These are phyloP conservation scores for Cantharis lateralis DNA, from an alignment of 2,888 invertebrate species.

Conservation along the genomic window DNA sequence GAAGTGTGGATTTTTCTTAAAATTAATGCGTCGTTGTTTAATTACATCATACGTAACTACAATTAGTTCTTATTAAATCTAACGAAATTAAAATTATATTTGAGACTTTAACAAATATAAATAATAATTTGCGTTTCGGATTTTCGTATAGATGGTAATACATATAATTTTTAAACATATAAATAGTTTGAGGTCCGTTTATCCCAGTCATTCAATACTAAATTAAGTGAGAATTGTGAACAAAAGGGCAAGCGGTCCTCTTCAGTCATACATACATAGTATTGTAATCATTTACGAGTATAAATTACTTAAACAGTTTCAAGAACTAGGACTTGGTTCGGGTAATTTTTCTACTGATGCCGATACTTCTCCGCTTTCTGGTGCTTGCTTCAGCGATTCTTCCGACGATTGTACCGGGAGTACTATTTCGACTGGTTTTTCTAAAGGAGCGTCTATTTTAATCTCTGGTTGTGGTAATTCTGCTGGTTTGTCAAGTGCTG, in stretches of 20 bases:
- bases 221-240: conserved; percentile 48
- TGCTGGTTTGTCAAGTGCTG: conserved; percentile 14
- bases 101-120: neutral
- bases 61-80: neutral
- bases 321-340: conserved; percentile 46
- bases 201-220: conserved; percentile 46
- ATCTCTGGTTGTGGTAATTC: conserved; percentile 21
- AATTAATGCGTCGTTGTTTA: conserved; percentile 21
- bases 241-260: conserved; percentile 53
- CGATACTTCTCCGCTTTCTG: conserved; percentile 30
- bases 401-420: conserved; percentile 11
- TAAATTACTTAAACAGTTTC: conserved; percentile 36
- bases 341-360: conserved; percentile 42
- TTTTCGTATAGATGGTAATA: neutral
- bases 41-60: conserved; percentile 6
- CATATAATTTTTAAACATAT: conserved; percentile 3
- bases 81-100: neutral
- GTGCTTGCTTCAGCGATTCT: conserved; percentile 2
- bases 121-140: neutral
- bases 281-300: conserved; percentile 14
- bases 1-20: conserved; percentile 31
- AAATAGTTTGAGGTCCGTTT: conserved; percentile 45
- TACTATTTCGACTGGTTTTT: neutral
- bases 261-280: conserved; percentile 37
- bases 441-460: neutral